Percentiles rank a stretch among this genome's conserved stretches.
phyloP scores from a whole-genome alignment of 2,113 vertebrate genomes.

The Suncus etruscus region DNA sequence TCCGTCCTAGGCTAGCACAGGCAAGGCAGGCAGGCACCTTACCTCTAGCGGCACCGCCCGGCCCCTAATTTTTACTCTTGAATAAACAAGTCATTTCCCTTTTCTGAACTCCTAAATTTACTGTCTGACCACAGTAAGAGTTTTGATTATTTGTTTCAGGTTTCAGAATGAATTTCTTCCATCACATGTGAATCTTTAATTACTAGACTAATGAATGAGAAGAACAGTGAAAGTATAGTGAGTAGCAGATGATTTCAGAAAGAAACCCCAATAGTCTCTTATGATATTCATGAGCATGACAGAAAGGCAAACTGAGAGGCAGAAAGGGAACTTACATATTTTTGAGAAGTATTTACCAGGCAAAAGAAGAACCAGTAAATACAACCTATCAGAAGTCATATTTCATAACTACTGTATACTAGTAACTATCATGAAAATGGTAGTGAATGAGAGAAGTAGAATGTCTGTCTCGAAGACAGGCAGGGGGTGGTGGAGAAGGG shows the following conservation, averaged over 20 bases:
- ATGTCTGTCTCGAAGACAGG: too few species aligned
- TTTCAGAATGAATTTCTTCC: slow-evolving; percentile 16
- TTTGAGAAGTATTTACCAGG: slow-evolving; percentile 1
- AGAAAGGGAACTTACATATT: slow-evolving; percentile 26
- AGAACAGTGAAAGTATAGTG: neutral
- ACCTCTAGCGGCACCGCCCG: too few species aligned
- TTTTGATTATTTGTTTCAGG: slow-evolving; percentile 39
- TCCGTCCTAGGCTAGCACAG: too few species aligned
- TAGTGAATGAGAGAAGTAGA: too few species aligned
- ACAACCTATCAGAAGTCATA: neutral
- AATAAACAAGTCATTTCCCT: neutral
- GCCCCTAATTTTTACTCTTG: too few species aligned
- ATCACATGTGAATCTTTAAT: slow-evolving; percentile 35
- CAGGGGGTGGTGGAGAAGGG: too few species aligned
- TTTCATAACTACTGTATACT: too few species aligned
- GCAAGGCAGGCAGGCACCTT: too few species aligned
- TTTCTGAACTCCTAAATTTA: slow-evolving; percentile 13
- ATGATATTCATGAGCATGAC: neutral
- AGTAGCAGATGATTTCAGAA: slow-evolving; percentile 20
- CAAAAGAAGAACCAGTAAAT: slow-evolving; percentile 41
- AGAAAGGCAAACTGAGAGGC: neutral
- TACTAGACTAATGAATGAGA: slow-evolving; percentile 40
- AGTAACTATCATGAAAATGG: too few species aligned
- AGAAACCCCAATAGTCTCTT: neutral
- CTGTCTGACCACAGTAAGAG: neutral